Conservation (phyloP, 2,888 invertebrate genomes). For the Metalampra italica region DNA sequence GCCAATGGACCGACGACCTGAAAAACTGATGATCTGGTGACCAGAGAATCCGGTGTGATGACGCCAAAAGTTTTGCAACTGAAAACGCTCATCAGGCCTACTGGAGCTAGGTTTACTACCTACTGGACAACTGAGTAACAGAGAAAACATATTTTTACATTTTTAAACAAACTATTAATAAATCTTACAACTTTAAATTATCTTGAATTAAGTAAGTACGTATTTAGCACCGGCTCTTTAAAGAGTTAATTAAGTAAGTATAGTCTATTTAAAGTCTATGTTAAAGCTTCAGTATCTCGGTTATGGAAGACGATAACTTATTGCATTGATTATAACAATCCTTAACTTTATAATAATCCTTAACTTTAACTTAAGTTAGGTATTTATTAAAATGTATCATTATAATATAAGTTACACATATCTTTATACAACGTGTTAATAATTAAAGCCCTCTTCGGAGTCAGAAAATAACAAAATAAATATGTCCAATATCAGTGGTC, state of each 20-base stretch:
- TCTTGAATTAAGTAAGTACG: not conserved
- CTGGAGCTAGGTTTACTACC: too few relatives aligned
- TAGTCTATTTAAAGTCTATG: constrained; percentile 48
- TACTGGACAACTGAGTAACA: not conserved
- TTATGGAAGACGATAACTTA: constrained; percentile 59
- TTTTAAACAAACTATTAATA: not conserved
- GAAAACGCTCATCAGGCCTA: too few relatives aligned
- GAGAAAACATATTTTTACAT: not conserved
- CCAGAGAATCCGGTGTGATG: too few relatives aligned
- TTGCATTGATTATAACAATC: constrained; percentile 24
- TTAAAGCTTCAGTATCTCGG: constrained; percentile 62
- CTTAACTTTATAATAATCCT: not conserved
- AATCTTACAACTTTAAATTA: not conserved
- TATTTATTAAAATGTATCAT: not conserved
- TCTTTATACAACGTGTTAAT: constrained; percentile 14
- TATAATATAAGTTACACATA: not conserved
- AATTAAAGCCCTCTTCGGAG: constrained; percentile 39
- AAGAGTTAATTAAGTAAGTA: constrained; percentile 12
- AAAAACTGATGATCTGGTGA: too few relatives aligned
- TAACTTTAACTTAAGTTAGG: not conserved
- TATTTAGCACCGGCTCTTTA: constrained; percentile 27
- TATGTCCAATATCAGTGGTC: too few relatives aligned
- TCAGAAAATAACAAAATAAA: constrained; percentile 17
- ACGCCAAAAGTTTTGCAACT: too few relatives aligned
- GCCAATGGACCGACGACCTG: too few relatives aligned